These are phyloP conservation scores for Ophonus ardosiacus DNA, from an alignment of 2,888 invertebrate genomes.

Conservation along the genomic window DNA sequence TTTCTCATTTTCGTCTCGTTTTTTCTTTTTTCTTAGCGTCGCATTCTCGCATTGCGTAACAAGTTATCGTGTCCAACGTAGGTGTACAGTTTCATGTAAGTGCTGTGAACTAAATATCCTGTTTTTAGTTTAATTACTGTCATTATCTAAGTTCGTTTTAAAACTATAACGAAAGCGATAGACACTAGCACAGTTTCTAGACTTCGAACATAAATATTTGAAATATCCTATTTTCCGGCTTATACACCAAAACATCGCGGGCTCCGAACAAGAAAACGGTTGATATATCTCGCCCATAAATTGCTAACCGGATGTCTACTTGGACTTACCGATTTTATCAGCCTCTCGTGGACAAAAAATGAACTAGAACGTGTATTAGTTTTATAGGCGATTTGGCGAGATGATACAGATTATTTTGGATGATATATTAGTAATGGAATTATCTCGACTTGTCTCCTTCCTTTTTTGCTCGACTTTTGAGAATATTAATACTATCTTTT, in stretches of 20 bases:
- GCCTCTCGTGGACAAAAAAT: slow-evolving; percentile 32
- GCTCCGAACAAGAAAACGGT: slow-evolving; percentile 27
- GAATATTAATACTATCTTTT: slow-evolving; percentile 41
- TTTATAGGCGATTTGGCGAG: slow-evolving; percentile 31
- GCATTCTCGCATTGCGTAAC: slow-evolving; percentile 14
- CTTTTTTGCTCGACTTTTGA: background rate
- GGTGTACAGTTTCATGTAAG: slow-evolving; percentile 47
- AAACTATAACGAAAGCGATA: slow-evolving; percentile 57
- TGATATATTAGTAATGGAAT: slow-evolving; percentile 51
- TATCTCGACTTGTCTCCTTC: slow-evolving; percentile 22
- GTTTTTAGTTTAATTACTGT: slow-evolving; percentile 59
- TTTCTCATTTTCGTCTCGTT: background rate
- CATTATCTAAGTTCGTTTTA: slow-evolving; percentile 53
- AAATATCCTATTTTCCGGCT: slow-evolving; percentile 48
- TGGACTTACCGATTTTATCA: slow-evolving; percentile 49
- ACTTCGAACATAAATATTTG: slow-evolving; percentile 25
- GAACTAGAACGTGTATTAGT: slow-evolving; percentile 48
- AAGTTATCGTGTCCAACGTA: slow-evolving; percentile 42
- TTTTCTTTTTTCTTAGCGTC: slow-evolving; percentile 16
- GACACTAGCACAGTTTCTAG: slow-evolving; percentile 33
- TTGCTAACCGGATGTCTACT: slow-evolving; percentile 47
- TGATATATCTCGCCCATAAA: slow-evolving; percentile 53
- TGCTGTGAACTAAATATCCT: slow-evolving; percentile 53
- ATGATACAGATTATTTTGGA: slow-evolving; percentile 44
- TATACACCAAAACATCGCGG: slow-evolving; percentile 51